phyloP scores from a whole-genome alignment of 2,113 vertebrate species.

The Lepidothrix coronata region DNA sequence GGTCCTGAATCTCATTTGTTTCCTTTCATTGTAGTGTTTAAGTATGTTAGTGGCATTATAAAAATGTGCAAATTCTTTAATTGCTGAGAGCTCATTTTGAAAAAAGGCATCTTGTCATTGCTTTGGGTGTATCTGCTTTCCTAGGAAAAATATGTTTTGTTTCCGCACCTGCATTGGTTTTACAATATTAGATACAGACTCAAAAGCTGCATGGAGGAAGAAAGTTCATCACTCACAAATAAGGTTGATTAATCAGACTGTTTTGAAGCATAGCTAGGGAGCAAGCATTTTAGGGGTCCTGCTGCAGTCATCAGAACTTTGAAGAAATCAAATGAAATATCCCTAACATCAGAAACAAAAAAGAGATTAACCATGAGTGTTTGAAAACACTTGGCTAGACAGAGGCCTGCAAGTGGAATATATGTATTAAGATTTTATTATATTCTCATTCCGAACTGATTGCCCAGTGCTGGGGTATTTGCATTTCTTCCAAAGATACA shows the following conservation, averaged over 20 bases:
- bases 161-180: background rate
- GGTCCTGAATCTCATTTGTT: background rate
- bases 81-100: background rate
- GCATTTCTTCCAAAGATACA: background rate
- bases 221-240: background rate
- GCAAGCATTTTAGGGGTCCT: background rate
- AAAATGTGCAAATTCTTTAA: background rate
- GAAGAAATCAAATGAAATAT: background rate
- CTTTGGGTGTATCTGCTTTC: background rate
- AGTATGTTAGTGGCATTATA: accelerated
- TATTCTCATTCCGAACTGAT: background rate
- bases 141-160: background rate
- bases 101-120: background rate
- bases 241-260: slow-evolving; percentile 23
- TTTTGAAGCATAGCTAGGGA: background rate
- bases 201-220: background rate
- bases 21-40: background rate
- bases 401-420: background rate
- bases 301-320: background rate
- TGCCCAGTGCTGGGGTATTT: background rate
- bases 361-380: background rate
- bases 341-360: background rate
- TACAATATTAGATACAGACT: background rate
- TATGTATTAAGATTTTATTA: background rate
- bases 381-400: background rate